Conservation (phyloP, 2,888 invertebrate species). For the Ypsolopha sequella region DNA sequence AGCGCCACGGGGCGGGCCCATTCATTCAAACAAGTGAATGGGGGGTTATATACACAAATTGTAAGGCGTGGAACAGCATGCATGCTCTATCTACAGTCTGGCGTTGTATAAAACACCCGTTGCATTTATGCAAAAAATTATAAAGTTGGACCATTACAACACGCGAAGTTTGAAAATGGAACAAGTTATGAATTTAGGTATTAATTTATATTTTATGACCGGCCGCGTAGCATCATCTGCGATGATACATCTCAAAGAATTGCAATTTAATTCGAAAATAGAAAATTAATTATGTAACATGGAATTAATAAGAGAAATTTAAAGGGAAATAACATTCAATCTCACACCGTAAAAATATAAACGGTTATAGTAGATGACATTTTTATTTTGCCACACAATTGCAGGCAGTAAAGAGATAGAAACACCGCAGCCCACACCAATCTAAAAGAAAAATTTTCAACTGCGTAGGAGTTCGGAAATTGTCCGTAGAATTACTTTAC, state of each 20-base stretch:
- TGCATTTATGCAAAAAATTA: neutral
- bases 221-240: too few species aligned
- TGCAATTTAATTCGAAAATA: too few species aligned
- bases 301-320: neutral
- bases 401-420: conserved; percentile 26
- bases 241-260: too few species aligned
- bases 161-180: too few species aligned
- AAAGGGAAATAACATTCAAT: conserved; percentile 21
- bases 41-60: conserved; percentile 34
- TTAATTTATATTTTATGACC: too few species aligned
- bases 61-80: conserved; percentile 18
- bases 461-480: neutral
- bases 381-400: conserved; percentile 29
- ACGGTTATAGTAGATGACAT: conserved; percentile 17
- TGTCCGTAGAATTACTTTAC: neutral
- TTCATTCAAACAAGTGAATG: conserved; percentile 33
- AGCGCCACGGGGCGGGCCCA: conserved; percentile 20
- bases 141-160: too few species aligned
- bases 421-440: conserved; percentile 7
- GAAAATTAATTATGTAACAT: too few species aligned
- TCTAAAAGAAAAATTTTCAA: too few species aligned
- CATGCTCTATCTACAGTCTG: conserved; percentile 10
- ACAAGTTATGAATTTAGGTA: too few species aligned
- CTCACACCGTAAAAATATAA: conserved; percentile 14
- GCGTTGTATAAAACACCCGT: conserved; percentile 11